Percentiles rank a stretch among this genome's conserved stretches.
phyloP scores from a whole-genome alignment of 1,140 invertebrate genomes.

The Brachionus paranguensis region DNA sequence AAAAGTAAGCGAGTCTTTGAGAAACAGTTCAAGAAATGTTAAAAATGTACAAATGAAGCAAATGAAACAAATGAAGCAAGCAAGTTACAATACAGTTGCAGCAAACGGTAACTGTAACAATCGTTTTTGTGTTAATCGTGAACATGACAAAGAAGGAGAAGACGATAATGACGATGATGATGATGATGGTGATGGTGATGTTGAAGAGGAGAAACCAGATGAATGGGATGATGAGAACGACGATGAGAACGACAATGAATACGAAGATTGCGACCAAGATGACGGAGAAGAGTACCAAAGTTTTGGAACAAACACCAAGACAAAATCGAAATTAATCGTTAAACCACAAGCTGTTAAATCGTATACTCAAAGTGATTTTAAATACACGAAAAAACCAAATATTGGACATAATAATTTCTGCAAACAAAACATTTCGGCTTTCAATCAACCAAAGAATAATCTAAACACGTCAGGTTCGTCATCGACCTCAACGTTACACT shows the following conservation, averaged over 20 bases:
- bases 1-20: background rate
- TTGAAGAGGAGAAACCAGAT: background rate
- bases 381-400: background rate
- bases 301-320: background rate
- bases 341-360: background rate
- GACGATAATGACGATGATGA: background rate
- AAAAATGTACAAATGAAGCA: background rate
- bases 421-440: background rate
- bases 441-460: background rate
- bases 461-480: background rate
- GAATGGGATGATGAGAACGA: background rate
- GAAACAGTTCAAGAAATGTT: background rate
- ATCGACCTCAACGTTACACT: background rate
- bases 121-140: background rate
- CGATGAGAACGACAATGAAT: background rate
- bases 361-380: background rate
- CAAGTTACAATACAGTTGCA: no score
- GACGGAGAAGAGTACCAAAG: background rate
- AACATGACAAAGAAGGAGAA: background rate
- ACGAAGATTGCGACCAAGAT: background rate
- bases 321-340: background rate
- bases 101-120: no score
- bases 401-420: background rate
- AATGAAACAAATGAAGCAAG: background rate
- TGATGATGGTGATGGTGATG: background rate